Conservation (phyloP, 2,113 vertebrate genomes). For the Etia nguti region DNA sequence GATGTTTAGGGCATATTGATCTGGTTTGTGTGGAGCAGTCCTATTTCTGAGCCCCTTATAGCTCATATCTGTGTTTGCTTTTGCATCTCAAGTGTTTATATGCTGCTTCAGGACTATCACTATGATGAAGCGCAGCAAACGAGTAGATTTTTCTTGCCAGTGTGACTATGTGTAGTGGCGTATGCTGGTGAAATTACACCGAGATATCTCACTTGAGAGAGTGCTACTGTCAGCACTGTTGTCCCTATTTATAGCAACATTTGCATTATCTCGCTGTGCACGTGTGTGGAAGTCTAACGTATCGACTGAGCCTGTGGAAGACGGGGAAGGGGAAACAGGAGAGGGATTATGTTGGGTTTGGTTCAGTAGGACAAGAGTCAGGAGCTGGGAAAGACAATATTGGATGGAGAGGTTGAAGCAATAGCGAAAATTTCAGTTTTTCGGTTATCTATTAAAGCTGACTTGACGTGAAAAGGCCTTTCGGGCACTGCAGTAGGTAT, state of each 20-base stretch:
- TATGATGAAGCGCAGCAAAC: constrained; percentile 34
- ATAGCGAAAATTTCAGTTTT: constrained; percentile 24
- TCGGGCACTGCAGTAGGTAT: constrained; percentile 36
- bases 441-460: constrained; percentile 39
- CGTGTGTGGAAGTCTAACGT: constrained; percentile 50
- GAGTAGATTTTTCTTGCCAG: constrained; percentile 14
- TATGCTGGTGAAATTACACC: constrained; percentile 47
- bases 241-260: constrained; percentile 74
- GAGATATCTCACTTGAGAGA: constrained; percentile 67
- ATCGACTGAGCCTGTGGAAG: constrained; percentile 52
- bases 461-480: constrained; percentile 47
- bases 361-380: constrained; percentile 23
- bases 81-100: constrained; percentile 45
- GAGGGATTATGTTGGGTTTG: constrained; percentile 49
- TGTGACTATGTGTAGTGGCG: not conserved
- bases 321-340: constrained; percentile 30
- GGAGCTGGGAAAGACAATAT: constrained; percentile 13
- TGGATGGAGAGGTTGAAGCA: constrained; percentile 34
- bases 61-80: constrained; percentile 46
- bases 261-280: constrained; percentile 69
- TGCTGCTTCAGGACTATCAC: constrained; percentile 40
- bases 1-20: constrained; percentile 20
- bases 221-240: constrained; percentile 68
- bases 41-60: constrained; percentile 22
- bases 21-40: not conserved